Base-by-base conservation (phyloP, 2,113 vertebrate genomes). In the Poicephalus meyeri region DNA sequence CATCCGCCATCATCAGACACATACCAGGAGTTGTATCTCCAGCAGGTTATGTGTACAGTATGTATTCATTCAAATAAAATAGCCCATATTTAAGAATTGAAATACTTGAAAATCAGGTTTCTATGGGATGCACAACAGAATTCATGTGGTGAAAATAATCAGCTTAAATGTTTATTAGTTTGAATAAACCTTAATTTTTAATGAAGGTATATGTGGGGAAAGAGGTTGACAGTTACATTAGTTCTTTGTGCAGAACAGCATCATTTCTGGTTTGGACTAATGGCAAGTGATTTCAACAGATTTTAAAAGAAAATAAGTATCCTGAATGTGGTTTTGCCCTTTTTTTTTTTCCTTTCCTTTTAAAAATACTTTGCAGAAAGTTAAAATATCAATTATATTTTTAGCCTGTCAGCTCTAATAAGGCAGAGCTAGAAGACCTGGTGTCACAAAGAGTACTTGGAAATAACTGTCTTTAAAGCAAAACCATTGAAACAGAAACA, bases 11-110 rank as follows among this genome's bases (percentile, higher is more conserved):
- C 31, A 5, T 13, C 14, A 55, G 35, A 20, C 3, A 37, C 33
- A 49, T 46, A 76, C 11, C 5, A 33, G 33, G 31, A 55, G 16
- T 4, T 16, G 1, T 20, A 13, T 19, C 50, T 68, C 33, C 39
- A 65, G 14, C 21, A 74, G 29, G 9, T 31, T 72, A n/a, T 12
- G 18, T 16, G 13, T 33, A 5, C 33, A 55, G 10, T 3, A 9
- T 29, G 5, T 37, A 61, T 87, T 31, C 25, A 19, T 52, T 69
- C 46, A 41, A 33, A 65, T 19, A 50, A 69, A 77, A 7, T 53
- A 61, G 7, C 10, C 2, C 1, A 4, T 52, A 46, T 29, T 81
- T 47, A 85, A 19, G 8, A 60, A 35, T 23, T 31, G 1, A 0
- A 0, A 87, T 61, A 28, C 52, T 46, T 53, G 70, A 77, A 87